Evolutionary conservation across 2,797 vertebrate genomes (phyloP).

Genomic region (Caiman crocodilus): DNA sequence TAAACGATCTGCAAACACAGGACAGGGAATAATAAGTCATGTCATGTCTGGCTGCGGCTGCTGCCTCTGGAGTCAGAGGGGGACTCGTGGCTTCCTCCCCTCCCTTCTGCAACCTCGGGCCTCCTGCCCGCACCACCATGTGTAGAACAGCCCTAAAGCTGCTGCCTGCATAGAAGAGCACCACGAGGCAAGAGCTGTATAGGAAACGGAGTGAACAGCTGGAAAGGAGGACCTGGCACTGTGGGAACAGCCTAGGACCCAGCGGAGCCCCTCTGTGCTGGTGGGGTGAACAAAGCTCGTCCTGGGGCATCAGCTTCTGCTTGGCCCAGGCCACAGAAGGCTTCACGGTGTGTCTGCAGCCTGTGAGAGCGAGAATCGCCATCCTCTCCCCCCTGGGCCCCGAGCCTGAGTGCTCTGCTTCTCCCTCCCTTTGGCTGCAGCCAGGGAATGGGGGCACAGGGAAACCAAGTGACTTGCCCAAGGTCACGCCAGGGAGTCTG

Average conservation of each 20-base stretch:
- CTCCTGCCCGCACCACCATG: background rate
- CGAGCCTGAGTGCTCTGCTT: no score
- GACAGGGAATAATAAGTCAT: accelerated
- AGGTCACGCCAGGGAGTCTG: background rate
- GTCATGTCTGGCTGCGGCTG: background rate
- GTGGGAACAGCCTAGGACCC: no score
- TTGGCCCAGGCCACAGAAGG: background rate
- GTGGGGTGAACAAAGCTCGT: background rate
- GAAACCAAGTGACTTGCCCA: background rate
- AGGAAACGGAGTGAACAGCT: background rate
- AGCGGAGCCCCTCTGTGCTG: background rate
- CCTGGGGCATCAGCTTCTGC: background rate
- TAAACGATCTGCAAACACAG: slow-evolving; percentile 56
- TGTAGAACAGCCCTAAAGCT: background rate
- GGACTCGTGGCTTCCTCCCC: background rate
- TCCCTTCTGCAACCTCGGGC: no score
- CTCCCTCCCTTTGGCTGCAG: no score
- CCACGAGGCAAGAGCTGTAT: background rate
- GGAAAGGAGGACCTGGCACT: no score
- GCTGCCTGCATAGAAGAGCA: background rate
- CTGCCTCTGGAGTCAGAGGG: background rate
- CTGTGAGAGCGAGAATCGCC: background rate
- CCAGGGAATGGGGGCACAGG: no score
- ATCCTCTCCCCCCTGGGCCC: no score
- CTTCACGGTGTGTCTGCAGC: accelerated